A percentile compares a stretch with the other conserved stretches of the same genome.
Conservation (phyloP, 2,888 invertebrate species). For the Coelinius sp. region DNA sequence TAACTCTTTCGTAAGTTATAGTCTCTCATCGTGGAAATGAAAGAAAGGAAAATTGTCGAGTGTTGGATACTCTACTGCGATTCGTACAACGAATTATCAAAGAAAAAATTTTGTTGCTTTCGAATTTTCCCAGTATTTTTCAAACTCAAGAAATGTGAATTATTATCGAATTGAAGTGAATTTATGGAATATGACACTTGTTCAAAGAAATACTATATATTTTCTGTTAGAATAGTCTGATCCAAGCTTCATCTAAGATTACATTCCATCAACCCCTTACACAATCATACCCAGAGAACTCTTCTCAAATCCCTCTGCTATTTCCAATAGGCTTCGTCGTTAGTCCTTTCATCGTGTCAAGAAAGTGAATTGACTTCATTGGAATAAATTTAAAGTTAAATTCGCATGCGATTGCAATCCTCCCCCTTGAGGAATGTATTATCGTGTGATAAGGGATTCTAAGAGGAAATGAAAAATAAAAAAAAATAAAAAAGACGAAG, state of each 20-base stretch:
- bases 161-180: too few species aligned
- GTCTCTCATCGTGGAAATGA: not conserved
- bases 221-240: too few species aligned
- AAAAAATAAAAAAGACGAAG: not conserved
- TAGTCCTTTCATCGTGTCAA: constrained; percentile 7
- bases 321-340: constrained; percentile 6
- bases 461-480: constrained; percentile 21
- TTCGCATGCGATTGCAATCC: constrained; percentile 19
- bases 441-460: constrained; percentile 22
- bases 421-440: constrained; percentile 6
- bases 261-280: too few species aligned
- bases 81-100: constrained; percentile 20
- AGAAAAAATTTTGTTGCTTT: too few species aligned
- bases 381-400: constrained; percentile 26
- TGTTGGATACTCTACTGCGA: not conserved
- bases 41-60: constrained; percentile 3
- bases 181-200: too few species aligned
- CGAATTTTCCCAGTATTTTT: too few species aligned
- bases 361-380: constrained; percentile 24
- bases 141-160: too few species aligned
- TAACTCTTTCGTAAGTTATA: constrained; percentile 14
- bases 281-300: not conserved
- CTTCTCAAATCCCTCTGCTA: not conserved
- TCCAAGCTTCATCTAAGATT: too few species aligned
- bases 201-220: too few species aligned